phyloP scores from a whole-genome alignment of 1,140 invertebrate genomes.

The Euwallacea similis region DNA sequence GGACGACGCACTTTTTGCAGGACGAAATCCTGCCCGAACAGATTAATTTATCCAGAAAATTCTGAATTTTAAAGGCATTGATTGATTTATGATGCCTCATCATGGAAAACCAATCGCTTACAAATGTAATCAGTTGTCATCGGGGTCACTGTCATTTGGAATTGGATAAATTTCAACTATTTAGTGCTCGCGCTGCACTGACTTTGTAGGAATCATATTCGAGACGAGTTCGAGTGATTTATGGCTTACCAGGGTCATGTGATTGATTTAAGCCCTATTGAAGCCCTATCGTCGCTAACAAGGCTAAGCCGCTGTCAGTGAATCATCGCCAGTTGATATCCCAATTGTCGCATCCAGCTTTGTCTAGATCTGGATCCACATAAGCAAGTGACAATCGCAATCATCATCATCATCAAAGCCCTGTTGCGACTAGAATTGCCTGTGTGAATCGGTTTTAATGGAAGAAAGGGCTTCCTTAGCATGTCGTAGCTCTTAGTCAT shows the following conservation, averaged over 20 bases:
- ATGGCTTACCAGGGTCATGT: neutral
- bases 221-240: neutral
- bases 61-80: constrained; percentile 25
- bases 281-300: neutral
- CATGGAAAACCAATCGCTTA: constrained; percentile 22
- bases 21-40: constrained; percentile 17
- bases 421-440: too few species aligned
- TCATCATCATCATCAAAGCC: too few species aligned
- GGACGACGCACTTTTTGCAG: constrained; percentile 7
- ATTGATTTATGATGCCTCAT: constrained; percentile 30
- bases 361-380: too few species aligned
- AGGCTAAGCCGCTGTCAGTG: neutral
- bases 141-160: neutral
- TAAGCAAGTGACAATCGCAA: too few species aligned
- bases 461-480: too few species aligned
- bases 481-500: too few species aligned
- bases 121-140: constrained; percentile 29
- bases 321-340: neutral
- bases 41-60: constrained; percentile 34
- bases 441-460: too few species aligned
- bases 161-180: neutral
- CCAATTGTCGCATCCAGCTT: too few species aligned
- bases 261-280: constrained; percentile 2
- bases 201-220: neutral
- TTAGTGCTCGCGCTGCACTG: neutral